Evolutionary conservation across 2,113 vertebrate species (phyloP), one percentile per base, ranked within the genome.

Genomic region (Formicarius rufipectus): DNA sequence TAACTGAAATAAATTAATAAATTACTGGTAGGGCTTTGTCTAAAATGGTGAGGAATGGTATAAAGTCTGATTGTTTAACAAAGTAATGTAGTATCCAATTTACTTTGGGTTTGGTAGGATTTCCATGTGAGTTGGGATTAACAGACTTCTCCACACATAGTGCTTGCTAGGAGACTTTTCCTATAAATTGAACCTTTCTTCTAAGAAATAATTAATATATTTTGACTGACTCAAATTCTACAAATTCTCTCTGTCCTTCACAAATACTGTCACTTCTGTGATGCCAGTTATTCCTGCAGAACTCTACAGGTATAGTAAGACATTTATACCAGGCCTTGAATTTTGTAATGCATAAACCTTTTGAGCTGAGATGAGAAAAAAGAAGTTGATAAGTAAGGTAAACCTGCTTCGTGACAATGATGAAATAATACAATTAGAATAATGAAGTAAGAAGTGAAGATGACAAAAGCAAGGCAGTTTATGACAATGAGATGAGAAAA

Each of bases 1-100:
- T 87, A 82, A 82, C 45, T 52, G 69, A 93, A 92, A 93, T 91
- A 90, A 94, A 93, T 93, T 87, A 91, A 72, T 84, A 84, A 95
- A 93, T 94, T 90, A 95, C 62, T 49, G 86, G 83, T 67, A 76
- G 67, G 67, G 52, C 75, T 95, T 95, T 89, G 56, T n/a, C 78
- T 92, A 40, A 72, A 95, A 74, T 21, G 56, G 12, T 55, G 59
- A 91, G 37, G 25, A 86, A 67, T 14, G 16, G 69, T 60, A 67
- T 33, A 64, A 85, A 89, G 49, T 55, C 63, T 20, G 68, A 21
- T 47, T 74, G 55, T 39, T 37, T 39, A 58, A 60, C 31, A 59
- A n/a, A 79, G 44, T 28, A 76, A 39, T 64, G 58, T 40, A 67
- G 39, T 73, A 78, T 17, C 55, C 60, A 24, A 23, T 64, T 50